A percentile compares a stretch with the other conserved stretches of the same genome.
Evolutionary conservation across 2,113 vertebrate genomes (phyloP).

Genomic region (Tinamus guttatus): DNA sequence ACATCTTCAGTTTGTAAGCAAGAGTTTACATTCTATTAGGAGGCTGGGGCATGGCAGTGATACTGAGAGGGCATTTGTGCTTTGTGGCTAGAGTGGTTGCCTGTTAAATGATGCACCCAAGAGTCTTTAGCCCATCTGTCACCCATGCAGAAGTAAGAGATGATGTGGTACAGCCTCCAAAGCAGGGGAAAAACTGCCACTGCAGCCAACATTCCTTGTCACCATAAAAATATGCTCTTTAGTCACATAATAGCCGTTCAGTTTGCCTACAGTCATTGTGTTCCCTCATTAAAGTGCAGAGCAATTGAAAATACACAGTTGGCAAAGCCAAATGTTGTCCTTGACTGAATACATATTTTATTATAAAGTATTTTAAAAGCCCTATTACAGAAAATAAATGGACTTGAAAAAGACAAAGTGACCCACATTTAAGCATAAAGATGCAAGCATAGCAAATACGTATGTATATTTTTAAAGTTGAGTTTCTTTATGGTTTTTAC

Average conservation of each 20-base stretch:
- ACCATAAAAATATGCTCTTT: conserved; percentile 54
- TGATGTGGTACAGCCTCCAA: background rate
- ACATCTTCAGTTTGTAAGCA: background rate
- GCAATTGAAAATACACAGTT: conserved; percentile 16
- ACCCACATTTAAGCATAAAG: background rate
- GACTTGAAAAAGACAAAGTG: background rate
- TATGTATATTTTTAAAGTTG: background rate
- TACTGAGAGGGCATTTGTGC: background rate
- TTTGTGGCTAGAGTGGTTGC: background rate
- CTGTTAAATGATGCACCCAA: background rate
- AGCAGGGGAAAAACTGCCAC: conserved; percentile 11
- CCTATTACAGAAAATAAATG: background rate
- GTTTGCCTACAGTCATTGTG: conserved; percentile 43
- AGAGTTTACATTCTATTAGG: accelerated
- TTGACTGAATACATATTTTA: background rate
- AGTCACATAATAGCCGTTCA: conserved; percentile 55
- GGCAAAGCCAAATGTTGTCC: conserved; percentile 22
- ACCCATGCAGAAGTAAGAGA: conserved; percentile 41
- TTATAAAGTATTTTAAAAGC: conserved; percentile 10
- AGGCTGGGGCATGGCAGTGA: background rate
- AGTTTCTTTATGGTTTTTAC: background rate
- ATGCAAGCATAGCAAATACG: background rate
- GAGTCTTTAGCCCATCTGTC: background rate
- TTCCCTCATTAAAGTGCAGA: conserved; percentile 44
- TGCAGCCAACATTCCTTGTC: conserved; percentile 56